Conservation (phyloP, 2,797 vertebrate genomes). For the Sebastes wilsoni region DNA sequence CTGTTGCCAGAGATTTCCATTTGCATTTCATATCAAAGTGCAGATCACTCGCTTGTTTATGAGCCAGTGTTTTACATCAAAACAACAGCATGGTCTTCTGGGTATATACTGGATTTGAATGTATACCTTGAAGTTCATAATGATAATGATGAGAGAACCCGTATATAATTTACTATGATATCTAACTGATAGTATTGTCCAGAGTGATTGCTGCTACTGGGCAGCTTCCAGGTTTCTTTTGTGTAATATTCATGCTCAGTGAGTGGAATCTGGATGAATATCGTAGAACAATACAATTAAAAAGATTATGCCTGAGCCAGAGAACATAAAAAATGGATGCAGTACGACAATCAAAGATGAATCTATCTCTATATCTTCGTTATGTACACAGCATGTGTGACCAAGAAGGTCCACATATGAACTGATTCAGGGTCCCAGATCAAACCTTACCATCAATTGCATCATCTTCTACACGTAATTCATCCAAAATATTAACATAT, state of each 20-base stretch:
- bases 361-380: background rate
- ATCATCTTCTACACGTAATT: background rate
- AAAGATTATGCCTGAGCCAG: background rate
- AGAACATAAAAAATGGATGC: background rate
- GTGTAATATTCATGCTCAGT: background rate
- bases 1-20: conserved; percentile 47
- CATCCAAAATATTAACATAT: background rate
- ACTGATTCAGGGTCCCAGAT: background rate
- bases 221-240: conserved; percentile 4
- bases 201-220: background rate
- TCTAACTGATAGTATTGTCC: background rate
- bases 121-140: conserved; percentile 20
- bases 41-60: conserved; percentile 49
- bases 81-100: conserved; percentile 24
- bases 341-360: background rate
- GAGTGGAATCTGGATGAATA: background rate
- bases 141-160: background rate
- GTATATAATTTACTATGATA: background rate
- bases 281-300: background rate
- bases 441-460: background rate
- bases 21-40: conserved; percentile 64
- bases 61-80: conserved; percentile 41
- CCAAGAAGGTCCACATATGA: background rate
- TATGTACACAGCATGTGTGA: background rate
- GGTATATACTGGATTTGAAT: conserved; percentile 3